Conservation (phyloP, 23 tunicate genomes). For the Ascidia mentula region DNA sequence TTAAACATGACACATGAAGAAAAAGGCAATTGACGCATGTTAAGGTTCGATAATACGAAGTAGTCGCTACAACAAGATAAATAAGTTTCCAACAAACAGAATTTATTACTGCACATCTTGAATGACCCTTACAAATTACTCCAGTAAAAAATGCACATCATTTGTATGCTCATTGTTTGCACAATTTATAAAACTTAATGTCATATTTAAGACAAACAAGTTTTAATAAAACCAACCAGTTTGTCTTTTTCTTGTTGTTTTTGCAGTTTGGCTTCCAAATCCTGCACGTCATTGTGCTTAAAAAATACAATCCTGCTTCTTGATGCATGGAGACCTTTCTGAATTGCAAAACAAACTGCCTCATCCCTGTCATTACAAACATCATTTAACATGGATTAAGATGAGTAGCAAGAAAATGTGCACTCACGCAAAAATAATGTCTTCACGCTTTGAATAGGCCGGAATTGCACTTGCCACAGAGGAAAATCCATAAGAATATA, state of each 20-base stretch:
- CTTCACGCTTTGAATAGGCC: constrained; percentile 95
- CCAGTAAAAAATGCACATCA: no score
- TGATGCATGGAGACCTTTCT: constrained; percentile 95
- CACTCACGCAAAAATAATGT: constrained; percentile 87
- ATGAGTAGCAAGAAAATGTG: not conserved
- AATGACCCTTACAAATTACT: no score
- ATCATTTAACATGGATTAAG: not conserved
- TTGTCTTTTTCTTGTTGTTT: constrained; percentile 66
- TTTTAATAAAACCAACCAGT: constrained; percentile 46
- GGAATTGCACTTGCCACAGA: constrained; percentile 99
- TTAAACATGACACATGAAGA: no score
- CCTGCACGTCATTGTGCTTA: constrained; percentile 96
- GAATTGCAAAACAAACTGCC: constrained; percentile 93
- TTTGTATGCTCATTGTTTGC: no score
- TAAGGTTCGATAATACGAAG: no score
- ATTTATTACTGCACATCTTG: no score
- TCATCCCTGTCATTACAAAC: constrained; percentile 60
- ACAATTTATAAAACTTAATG: no score
- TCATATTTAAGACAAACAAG: no score
- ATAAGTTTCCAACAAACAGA: no score
- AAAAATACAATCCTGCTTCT: constrained; percentile 82
- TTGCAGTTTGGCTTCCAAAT: constrained; percentile 72
- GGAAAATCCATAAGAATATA: constrained; percentile 97
- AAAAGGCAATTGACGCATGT: no score
- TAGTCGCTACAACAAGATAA: no score